phyloP scores from a whole-genome alignment of 2,113 vertebrate species.

The Hepsetus odoe region DNA sequence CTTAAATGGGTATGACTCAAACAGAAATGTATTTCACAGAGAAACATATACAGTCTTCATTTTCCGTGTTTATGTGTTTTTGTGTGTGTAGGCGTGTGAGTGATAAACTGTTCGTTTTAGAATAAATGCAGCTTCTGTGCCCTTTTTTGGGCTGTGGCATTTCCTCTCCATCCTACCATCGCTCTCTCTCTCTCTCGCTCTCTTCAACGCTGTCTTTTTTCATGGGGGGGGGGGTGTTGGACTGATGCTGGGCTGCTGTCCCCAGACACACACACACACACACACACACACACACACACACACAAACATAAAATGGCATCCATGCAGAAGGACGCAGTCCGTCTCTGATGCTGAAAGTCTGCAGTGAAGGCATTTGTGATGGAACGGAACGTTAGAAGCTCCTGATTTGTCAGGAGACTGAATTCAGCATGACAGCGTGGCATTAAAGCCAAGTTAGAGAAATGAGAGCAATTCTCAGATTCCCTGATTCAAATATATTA shows the following conservation, averaged over 20 bases:
- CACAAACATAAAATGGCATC: conserved; percentile 21
- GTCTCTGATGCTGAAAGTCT: background rate
- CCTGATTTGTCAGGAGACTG: conserved; percentile 22
- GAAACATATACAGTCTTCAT: background rate
- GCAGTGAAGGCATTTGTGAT: background rate
- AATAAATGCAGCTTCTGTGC: background rate
- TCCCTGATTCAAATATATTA: conserved; percentile 24
- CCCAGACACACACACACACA: background rate
- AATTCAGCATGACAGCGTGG: conserved; percentile 16
- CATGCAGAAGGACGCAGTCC: background rate
- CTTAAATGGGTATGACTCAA: too few species aligned
- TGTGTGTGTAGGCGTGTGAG: conserved; percentile 3
- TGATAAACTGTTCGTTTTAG: conserved; percentile 2
- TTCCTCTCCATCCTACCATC: conserved; percentile 13
- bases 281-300: conserved; percentile 23
- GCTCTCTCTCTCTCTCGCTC: conserved; percentile 40
- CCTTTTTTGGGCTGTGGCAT: conserved; percentile 23
- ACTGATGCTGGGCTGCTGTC: conserved; percentile 12
- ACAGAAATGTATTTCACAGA: too few species aligned
- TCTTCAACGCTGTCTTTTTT: conserved; percentile 25
- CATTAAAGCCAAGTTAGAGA: conserved; percentile 22
- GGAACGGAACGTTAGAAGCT: conserved; percentile 5
- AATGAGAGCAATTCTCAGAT: conserved; percentile 15
- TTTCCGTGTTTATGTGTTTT: conserved; percentile 9
- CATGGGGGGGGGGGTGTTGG: conserved; percentile 18